These are phyloP conservation scores for Ia io DNA, from an alignment of 2,113 vertebrate species.

Conservation along the genomic window DNA sequence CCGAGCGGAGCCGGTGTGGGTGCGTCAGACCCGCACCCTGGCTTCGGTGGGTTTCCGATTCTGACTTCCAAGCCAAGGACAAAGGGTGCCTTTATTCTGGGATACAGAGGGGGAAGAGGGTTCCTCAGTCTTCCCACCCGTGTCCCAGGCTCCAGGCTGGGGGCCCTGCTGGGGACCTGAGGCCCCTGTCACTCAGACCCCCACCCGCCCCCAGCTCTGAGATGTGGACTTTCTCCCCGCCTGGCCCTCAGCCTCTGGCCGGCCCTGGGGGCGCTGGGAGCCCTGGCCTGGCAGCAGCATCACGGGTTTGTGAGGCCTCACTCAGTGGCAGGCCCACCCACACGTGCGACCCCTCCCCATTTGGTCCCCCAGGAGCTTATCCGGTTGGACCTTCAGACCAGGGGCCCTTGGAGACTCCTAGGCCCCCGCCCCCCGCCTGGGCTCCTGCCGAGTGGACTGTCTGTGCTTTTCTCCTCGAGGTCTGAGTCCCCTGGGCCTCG, in stretches of 20 bases:
- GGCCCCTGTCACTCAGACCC: neutral
- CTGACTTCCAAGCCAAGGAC: neutral
- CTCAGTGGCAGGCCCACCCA: no score
- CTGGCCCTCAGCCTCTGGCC: neutral
- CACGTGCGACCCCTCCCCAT: neutral
- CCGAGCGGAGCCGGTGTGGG: neutral
- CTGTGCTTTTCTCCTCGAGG: neutral
- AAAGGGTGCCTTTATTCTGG: neutral
- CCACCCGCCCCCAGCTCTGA: neutral
- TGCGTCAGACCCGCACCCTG: neutral
- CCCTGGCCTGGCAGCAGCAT: neutral
- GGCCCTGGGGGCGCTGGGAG: no score
- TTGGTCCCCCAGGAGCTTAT: neutral
- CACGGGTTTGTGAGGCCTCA: neutral
- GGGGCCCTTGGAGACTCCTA: neutral
- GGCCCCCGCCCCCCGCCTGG: rapidly evolving
- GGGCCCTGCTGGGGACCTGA: neutral
- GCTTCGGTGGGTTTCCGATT: neutral
- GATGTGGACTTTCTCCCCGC: rapidly evolving
- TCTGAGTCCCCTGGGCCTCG: neutral
- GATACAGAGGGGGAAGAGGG: rapidly evolving
- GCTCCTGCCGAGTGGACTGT: neutral
- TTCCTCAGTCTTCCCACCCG: neutral
- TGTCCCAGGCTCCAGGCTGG: neutral
- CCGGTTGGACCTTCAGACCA: neutral